Percentiles rank a stretch among this genome's conserved stretches.
Conservation (phyloP, 2,797 vertebrate species). For the Antennarius maculatus region DNA sequence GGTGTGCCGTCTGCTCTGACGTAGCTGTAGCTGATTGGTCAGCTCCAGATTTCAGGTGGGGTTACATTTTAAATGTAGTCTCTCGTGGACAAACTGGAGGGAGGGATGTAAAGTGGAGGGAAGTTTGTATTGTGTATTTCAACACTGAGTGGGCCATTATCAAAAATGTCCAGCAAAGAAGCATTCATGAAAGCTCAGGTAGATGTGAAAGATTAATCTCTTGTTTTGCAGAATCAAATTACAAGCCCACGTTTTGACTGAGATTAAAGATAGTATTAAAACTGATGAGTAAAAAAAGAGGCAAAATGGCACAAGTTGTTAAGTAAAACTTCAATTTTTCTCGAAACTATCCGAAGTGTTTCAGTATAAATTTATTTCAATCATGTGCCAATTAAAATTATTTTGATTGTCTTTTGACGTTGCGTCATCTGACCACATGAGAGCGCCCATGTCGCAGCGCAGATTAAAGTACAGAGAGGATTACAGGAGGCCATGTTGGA, state of each 20-base stretch:
- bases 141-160: conserved; percentile 23
- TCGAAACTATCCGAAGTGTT: neutral
- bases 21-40: conserved; percentile 72
- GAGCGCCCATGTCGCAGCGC: conserved; percentile 55
- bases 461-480: conserved; percentile 47
- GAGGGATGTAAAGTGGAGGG: conserved; percentile 80
- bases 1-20: conserved; percentile 72
- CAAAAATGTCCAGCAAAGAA: conserved; percentile 21
- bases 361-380: neutral
- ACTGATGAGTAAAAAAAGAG: neutral
- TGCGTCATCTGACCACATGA: conserved; percentile 52
- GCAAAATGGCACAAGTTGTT: neutral
- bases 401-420: neutral
- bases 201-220: neutral
- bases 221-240: neutral
- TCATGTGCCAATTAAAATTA: neutral
- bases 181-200: neutral
- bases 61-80: conserved; percentile 79
- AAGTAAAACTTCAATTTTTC: neutral
- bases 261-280: neutral
- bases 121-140: conserved; percentile 70
- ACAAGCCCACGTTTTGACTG: neutral
- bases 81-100: conserved; percentile 71
- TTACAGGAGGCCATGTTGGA: conserved; percentile 80
- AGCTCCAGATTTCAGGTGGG: conserved; percentile 70